Evolutionary conservation across 1,140 invertebrate species (phyloP), one percentile per base, ranked within the genome.

Genomic region (Periplaneta americana): DNA sequence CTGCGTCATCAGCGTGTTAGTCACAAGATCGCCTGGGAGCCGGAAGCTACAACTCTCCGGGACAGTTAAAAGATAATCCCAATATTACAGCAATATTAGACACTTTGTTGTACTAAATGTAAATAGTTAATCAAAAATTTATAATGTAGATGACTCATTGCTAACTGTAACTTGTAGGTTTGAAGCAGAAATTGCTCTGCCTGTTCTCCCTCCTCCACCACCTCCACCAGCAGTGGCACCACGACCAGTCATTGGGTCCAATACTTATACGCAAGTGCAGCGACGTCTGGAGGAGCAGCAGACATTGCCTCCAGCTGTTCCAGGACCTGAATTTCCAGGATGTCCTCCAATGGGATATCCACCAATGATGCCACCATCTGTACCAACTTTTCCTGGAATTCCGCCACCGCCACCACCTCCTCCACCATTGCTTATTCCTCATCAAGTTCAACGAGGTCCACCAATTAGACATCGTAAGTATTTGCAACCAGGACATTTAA

Each of bases 141-240:
- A 48, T 79, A 22, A 10, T 48, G n/a, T 18, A 10, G 34, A 8
- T 79, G 31, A 48, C 35, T 33, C n/a, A 3, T 28, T 18, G 10
- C 17, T 57, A 6, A 22, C 9, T 83, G 15, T 32, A 8, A 79
- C 79, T 85, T 85, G 17, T 84, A 95, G 94, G 84, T 97, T 97
- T 87, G 95, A 96, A 86, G 95, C 95, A n/a, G 95, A 96, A 88
- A 96, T 96, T 83, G 93, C 94, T 10, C 92, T 92, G 79, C 88
- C 88, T 78, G 86, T 87, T n/a, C 78, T 91, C 82, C 87, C 91
- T 48, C 88, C 91, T 33, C 88, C 89, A 33, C 88, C 90, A 78
- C 89, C 91, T 9, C 86, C 84, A 48, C 81, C 82, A 57, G 33
- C 34, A 1, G 18, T 74, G 15, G 15, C 75, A 84, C 33, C 82